A percentile compares a stretch with the other conserved stretches of the same genome.
Conservation (phyloP, 2,113 vertebrate species). For the Ardeotis arabs region DNA sequence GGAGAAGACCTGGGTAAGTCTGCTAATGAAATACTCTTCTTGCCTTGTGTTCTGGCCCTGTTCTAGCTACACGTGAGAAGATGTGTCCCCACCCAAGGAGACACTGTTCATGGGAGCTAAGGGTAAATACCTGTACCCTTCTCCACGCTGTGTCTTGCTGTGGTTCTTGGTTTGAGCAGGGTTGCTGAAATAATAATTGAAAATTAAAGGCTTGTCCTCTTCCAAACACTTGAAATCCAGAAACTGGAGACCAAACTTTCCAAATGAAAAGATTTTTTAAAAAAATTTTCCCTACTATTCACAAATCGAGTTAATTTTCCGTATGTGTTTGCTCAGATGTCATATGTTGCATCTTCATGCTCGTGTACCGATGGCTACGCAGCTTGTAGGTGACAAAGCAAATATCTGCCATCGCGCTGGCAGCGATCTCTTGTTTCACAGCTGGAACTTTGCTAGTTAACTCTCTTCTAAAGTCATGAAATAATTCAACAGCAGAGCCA, state of each 20-base stretch:
- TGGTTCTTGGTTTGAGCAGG: neutral
- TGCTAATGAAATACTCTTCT: neutral
- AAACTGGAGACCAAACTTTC: neutral
- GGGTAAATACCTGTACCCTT: too few species aligned
- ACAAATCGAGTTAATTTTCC: neutral
- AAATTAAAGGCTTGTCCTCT: neutral
- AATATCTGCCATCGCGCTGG: neutral
- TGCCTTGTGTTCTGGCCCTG: neutral
- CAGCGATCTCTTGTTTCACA: neutral
- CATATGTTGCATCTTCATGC: accelerated
- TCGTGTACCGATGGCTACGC: accelerated
- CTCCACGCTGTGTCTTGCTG: neutral
- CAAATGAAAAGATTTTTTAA: neutral
- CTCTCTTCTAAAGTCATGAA: neutral
- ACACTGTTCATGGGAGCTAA: neutral
- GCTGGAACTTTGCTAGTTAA: neutral
- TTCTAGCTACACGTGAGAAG: neutral
- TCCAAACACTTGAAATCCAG: neutral
- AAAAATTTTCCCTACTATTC: neutral
- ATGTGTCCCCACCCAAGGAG: neutral
- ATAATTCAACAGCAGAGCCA: neutral
- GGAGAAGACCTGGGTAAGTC: neutral
- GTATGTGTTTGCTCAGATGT: accelerated
- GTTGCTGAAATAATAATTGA: neutral
- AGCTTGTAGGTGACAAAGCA: neutral